phyloP scores from a whole-genome alignment of 2,888 invertebrate species.

The Cataglyphis rosenhaueri region DNA sequence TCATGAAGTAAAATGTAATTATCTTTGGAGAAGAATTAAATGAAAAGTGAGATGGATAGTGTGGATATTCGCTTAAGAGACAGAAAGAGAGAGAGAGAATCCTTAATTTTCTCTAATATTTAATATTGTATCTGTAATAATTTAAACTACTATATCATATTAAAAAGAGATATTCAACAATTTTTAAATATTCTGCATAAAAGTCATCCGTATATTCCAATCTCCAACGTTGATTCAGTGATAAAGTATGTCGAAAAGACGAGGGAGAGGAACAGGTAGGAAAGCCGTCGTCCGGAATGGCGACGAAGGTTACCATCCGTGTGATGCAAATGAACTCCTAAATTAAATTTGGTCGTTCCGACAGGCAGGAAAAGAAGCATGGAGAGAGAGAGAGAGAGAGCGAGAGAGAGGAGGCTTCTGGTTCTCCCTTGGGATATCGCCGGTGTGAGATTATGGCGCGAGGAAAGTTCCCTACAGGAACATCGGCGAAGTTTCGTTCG shows the following conservation, averaged over 20 bases:
- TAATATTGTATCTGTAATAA: background rate
- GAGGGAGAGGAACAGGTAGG: conserved; percentile 1
- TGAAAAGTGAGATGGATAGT: background rate
- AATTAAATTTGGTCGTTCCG: conserved; percentile 74
- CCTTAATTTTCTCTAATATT: background rate
- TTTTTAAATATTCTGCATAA: background rate
- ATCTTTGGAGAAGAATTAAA: background rate
- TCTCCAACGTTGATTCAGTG: conserved; percentile 4
- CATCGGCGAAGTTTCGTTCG: conserved; percentile 59
- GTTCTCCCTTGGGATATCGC: conserved; percentile 44
- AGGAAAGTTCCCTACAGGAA: conserved; percentile 55
- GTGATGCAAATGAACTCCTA: conserved; percentile 74
- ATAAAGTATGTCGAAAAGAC: background rate
- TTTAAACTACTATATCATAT: background rate
- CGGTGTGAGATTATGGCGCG: conserved; percentile 56
- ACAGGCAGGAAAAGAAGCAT: conserved; percentile 43
- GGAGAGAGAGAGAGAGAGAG: too few relatives aligned
- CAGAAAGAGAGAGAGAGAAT: background rate
- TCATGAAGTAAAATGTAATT: background rate
- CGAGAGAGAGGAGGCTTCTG: background rate
- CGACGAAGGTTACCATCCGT: conserved; percentile 59
- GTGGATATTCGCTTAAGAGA: background rate
- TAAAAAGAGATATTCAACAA: background rate
- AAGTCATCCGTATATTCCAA: background rate
- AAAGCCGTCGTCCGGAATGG: conserved; percentile 37